Percentiles rank a stretch among this genome's conserved stretches.
Evolutionary conservation across 2,888 invertebrate genomes (phyloP).

Genomic region (Andrena praecox): DNA sequence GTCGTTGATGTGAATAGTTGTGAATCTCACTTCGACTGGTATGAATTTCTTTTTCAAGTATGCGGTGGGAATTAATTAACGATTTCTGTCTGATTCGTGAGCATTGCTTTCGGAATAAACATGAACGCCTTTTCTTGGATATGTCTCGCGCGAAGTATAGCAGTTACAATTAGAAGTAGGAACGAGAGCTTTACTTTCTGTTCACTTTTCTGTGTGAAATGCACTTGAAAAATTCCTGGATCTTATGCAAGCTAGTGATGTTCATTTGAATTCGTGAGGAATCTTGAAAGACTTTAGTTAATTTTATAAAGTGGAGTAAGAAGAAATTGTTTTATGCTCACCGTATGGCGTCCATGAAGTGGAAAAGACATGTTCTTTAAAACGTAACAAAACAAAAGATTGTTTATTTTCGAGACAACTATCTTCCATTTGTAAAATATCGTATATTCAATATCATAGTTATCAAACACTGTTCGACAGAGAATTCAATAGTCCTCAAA

Average conservation of each 20-base stretch:
- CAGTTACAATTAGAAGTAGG: no score
- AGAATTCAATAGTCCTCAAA: constrained; percentile 11
- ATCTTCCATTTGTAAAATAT: constrained; percentile 25
- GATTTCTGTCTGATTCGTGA: no score
- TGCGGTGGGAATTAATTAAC: no score
- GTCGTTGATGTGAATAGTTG: no score
- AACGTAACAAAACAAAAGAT: constrained; percentile 58
- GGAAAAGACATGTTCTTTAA: constrained; percentile 66
- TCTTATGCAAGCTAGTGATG: not conserved
- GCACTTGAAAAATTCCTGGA: not conserved
- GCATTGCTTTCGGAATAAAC: no score
- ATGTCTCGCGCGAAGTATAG: no score
- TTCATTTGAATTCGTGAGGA: not conserved
- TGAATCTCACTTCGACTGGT: no score
- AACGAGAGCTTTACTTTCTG: no score
- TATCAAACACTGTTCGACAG: not conserved
- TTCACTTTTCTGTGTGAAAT: not conserved
- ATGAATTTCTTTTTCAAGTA: no score
- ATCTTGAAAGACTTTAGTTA: constrained; percentile 6
- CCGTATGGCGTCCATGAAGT: constrained; percentile 61
- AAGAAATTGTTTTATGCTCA: constrained; percentile 62
- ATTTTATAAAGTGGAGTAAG: constrained; percentile 36
- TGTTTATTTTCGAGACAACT: constrained; percentile 46
- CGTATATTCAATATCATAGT: constrained; percentile 13
- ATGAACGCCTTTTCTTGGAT: no score